Evolutionary conservation across 2,113 vertebrate genomes (phyloP).

Genomic region (Tragulus kanchil): DNA sequence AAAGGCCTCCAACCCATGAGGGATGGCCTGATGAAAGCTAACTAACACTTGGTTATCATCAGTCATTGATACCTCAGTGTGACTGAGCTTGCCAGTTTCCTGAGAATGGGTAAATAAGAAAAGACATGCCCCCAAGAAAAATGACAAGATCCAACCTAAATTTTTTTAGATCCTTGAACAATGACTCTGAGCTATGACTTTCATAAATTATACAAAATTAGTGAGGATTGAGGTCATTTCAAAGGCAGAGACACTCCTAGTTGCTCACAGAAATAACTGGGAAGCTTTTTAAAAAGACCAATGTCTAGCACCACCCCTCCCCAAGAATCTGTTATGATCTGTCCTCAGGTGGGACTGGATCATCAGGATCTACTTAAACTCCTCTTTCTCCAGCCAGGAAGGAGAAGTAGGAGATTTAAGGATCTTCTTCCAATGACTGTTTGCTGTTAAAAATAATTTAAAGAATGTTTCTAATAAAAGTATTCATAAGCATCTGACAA

Average conservation of each 20-base stretch:
- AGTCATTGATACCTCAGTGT: slow-evolving; percentile 34
- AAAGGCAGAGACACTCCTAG: neutral
- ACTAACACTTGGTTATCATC: neutral
- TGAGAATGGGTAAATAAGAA: slow-evolving; percentile 66
- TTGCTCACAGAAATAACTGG: neutral
- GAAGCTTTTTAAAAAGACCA: neutral
- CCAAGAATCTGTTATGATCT: neutral
- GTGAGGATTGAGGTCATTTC: slow-evolving; percentile 49
- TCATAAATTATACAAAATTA: slow-evolving; percentile 41
- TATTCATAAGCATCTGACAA: neutral
- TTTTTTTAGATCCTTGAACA: slow-evolving; percentile 48
- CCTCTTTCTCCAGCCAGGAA: neutral
- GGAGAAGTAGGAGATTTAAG: neutral
- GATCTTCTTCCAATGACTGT: neutral
- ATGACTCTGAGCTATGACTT: slow-evolving; percentile 1
- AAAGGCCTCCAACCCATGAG: neutral
- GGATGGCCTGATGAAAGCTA: neutral
- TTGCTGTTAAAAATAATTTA: slow-evolving; percentile 11
- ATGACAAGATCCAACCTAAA: slow-evolving; percentile 41
- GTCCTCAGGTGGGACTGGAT: neutral
- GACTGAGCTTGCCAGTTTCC: slow-evolving; percentile 47
- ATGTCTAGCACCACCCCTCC: too few relatives aligned
- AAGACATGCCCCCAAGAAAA: slow-evolving; percentile 51
- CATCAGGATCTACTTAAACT: neutral
- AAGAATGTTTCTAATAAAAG: neutral